Conservation (phyloP, 2,797 vertebrate genomes). For the Xenopus petersii region DNA sequence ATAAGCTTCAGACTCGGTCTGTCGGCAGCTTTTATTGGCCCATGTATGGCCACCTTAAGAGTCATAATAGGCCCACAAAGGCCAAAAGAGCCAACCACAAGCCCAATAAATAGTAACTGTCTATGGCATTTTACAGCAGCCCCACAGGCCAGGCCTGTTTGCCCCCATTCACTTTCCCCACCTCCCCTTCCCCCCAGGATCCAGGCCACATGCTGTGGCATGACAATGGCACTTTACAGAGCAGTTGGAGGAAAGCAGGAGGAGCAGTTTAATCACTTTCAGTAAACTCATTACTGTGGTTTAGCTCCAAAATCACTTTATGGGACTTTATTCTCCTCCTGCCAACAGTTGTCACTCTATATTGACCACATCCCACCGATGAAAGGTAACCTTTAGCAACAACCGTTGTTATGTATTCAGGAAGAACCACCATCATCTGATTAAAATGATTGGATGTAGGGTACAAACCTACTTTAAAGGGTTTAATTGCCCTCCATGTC, state of each 20-base stretch:
- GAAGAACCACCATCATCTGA: neutral
- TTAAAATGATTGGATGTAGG: neutral
- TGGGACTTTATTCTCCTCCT: neutral
- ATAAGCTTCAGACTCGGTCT: no score
- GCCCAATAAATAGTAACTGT: no score
- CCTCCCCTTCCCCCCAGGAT: neutral
- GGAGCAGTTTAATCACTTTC: constrained; percentile 50
- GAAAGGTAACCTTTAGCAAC: neutral
- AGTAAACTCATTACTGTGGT: constrained; percentile 51
- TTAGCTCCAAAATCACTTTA: constrained; percentile 45
- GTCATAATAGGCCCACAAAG: no score
- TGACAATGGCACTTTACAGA: constrained; percentile 47
- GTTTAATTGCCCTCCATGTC: no score
- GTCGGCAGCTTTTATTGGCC: no score
- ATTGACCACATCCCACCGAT: neutral
- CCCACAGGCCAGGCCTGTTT: neutral
- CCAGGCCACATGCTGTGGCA: constrained; percentile 8
- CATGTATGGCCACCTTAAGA: no score
- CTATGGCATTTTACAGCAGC: no score
- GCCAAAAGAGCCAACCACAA: no score
- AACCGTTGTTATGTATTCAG: neutral
- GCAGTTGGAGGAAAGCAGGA: constrained; percentile 48
- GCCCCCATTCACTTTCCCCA: neutral
- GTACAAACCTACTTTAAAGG: no score
- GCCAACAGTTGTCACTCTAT: neutral